Conservation (phyloP, 2,888 invertebrate species). For the Hydriomena furcata region DNA sequence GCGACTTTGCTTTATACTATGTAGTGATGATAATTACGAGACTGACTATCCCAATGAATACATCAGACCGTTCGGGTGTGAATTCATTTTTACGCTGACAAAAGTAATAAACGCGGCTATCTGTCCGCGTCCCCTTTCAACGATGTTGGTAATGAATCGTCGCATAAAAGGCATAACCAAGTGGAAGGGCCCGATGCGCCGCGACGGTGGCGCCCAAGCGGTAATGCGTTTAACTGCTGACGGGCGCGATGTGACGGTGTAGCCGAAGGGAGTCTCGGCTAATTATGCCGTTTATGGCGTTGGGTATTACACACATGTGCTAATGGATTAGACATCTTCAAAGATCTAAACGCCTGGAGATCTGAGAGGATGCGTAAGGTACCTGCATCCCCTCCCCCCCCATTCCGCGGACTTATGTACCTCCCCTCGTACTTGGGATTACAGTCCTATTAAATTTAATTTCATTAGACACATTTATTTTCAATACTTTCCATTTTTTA, state of each 20-base stretch:
- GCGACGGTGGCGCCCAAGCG: slow-evolving; percentile 44
- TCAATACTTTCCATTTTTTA: no score
- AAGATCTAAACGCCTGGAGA: no score
- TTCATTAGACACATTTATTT: no score
- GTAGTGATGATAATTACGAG: no score
- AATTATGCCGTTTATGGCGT: slow-evolving; percentile 39
- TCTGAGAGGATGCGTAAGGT: no score
- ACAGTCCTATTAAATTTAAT: no score
- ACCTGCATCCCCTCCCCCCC: no score
- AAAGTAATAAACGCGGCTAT: slow-evolving; percentile 81
- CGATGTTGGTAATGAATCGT: slow-evolving; percentile 78
- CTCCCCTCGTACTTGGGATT: no score
- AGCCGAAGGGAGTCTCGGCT: slow-evolving; percentile 21
- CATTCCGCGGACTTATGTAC: no score
- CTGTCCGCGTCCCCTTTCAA: slow-evolving; percentile 71
- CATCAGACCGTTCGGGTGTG: slow-evolving; percentile 64
- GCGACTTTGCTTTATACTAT: no score
- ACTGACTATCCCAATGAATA: slow-evolving; percentile 43
- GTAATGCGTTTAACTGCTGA: slow-evolving; percentile 62
- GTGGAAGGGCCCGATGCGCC: slow-evolving; percentile 68
- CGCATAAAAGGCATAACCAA: slow-evolving; percentile 81
- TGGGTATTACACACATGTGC: background rate
- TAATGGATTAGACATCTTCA: no score
- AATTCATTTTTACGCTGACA: slow-evolving; percentile 83
- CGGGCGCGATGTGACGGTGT: slow-evolving; percentile 54